Conservation (phyloP, 2,113 vertebrate species). For the Mus pahari region DNA sequence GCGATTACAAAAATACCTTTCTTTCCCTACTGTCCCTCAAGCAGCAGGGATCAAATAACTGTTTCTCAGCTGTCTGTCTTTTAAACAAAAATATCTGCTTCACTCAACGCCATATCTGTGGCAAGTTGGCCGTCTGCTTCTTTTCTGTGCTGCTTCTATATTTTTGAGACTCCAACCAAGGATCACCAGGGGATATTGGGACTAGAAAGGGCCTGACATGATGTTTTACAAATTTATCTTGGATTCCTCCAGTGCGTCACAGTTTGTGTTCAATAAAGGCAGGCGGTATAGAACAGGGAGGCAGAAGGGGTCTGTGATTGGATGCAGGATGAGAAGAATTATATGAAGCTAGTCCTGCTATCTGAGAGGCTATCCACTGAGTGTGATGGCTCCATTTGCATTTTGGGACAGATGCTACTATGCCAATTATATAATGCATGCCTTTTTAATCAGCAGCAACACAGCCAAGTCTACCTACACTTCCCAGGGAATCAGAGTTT, state of each 20-base stretch:
- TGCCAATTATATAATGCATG: neutral
- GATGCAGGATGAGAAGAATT: constrained; percentile 45
- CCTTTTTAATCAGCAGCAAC: constrained; percentile 19
- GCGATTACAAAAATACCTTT: constrained; percentile 81
- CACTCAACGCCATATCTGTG: constrained; percentile 66
- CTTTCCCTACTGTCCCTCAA: constrained; percentile 79
- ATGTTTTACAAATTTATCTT: constrained; percentile 80
- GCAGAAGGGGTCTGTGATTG: constrained; percentile 54
- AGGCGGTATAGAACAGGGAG: constrained; percentile 49
- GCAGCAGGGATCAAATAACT: constrained; percentile 84
- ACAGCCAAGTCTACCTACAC: neutral
- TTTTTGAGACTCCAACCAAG: constrained; percentile 75
- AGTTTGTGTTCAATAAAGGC: constrained; percentile 57
- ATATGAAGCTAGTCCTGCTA: neutral
- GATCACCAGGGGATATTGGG: constrained; percentile 71
- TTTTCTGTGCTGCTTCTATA: constrained; percentile 78
- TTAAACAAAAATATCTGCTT: constrained; percentile 84
- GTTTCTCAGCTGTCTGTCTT: constrained; percentile 82
- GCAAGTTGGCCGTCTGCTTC: constrained; percentile 77
- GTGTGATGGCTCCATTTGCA: neutral
- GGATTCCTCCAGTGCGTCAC: constrained; percentile 72
- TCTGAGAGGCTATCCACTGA: neutral
- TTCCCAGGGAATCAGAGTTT: constrained; percentile 8
- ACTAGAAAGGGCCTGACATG: constrained; percentile 77
- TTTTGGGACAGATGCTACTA: neutral